Conservation (phyloP, 2,797 vertebrate genomes). For the Sphaeramia orbicularis region DNA sequence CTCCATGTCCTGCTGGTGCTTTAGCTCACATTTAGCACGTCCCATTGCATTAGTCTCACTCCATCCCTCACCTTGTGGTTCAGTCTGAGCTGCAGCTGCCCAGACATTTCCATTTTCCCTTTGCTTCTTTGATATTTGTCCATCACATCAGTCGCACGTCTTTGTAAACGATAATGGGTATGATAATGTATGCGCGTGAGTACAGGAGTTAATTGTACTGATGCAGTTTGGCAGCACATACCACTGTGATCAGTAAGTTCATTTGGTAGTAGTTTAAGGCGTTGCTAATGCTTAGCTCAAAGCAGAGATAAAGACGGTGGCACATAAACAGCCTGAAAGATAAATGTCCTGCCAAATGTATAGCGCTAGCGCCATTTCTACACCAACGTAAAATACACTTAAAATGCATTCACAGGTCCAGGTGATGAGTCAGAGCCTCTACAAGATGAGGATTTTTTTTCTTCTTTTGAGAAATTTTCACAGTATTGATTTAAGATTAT, state of each 20-base stretch:
- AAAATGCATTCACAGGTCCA: slow-evolving; percentile 45
- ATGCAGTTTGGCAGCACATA: slow-evolving; percentile 25
- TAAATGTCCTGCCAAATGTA: slow-evolving; percentile 49
- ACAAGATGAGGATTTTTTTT: slow-evolving; percentile 25
- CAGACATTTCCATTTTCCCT: slow-evolving; percentile 49
- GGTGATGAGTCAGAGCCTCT: slow-evolving; percentile 56
- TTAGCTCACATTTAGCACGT: slow-evolving; percentile 82
- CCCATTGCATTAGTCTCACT: slow-evolving; percentile 80
- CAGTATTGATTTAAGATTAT: slow-evolving; percentile 63
- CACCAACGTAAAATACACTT: slow-evolving; percentile 41
- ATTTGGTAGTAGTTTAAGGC: slow-evolving; percentile 35
- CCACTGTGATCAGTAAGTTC: slow-evolving; percentile 49
- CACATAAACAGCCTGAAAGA: slow-evolving; percentile 43
- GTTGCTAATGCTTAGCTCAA: slow-evolving; percentile 44
- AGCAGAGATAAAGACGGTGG: slow-evolving; percentile 33
- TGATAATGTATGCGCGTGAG: neutral
- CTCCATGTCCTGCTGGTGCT: slow-evolving; percentile 70
- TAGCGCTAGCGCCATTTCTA: slow-evolving; percentile 48
- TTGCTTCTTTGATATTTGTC: slow-evolving; percentile 62
- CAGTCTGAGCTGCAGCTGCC: slow-evolving; percentile 51
- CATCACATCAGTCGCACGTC: slow-evolving; percentile 18
- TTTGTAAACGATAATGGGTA: slow-evolving; percentile 24
- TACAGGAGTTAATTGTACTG: slow-evolving; percentile 40
- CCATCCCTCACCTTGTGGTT: slow-evolving; percentile 74
- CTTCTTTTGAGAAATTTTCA: slow-evolving; percentile 25